Base-by-base conservation (phyloP, 2,113 vertebrate genomes). In the Australoheros scitulus region DNA sequence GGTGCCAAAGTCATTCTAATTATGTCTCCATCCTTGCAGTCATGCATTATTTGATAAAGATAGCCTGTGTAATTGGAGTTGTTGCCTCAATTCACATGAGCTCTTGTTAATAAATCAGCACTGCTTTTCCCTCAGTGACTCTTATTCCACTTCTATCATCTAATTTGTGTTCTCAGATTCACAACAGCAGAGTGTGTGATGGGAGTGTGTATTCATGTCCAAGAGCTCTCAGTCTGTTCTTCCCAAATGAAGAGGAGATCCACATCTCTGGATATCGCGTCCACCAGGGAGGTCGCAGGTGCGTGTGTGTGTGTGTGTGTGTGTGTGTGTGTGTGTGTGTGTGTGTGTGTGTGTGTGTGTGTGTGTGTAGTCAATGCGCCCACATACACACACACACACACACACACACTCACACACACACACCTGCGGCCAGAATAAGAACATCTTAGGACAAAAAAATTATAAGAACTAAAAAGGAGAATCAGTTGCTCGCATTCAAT, bases 181-280 rank as follows among this genome's bases (percentile, higher is more conserved):
- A 98, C 89, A 99, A 99, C 92, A 98, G 97, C 80, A 96, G 97
- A 87, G 94, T 93, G 15, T 99, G 98, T 91, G 91, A 94, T 0
- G 95, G 96, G 61, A 97, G 96, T 2, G 96, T 97, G 76, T 99
- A 99, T 90, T 95, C 93, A 63, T 99, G 98, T 91, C 94, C 95
- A 78, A 97, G 98, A 79, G 97, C 97, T 2, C 87, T 99, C 92
- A 99, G 97, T 89, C 94, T 99, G 84, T 98, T 98, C 93, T 97
- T 99, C 94, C 96, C 97, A 91, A 97, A 96, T 77, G 98, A 97
- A 91, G 97, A 98, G 8, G 97, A 99, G 96, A 98, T 99, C 93
- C 94, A 91, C 86, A 97, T 99, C 95, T 96, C 96, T 85, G 96
- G 97, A 78, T 98, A 98, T 89, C 97, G 97, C 95, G 97, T 99